Base-by-base conservation (phyloP, 2,888 invertebrate genomes). In the Phengaris alcon region DNA sequence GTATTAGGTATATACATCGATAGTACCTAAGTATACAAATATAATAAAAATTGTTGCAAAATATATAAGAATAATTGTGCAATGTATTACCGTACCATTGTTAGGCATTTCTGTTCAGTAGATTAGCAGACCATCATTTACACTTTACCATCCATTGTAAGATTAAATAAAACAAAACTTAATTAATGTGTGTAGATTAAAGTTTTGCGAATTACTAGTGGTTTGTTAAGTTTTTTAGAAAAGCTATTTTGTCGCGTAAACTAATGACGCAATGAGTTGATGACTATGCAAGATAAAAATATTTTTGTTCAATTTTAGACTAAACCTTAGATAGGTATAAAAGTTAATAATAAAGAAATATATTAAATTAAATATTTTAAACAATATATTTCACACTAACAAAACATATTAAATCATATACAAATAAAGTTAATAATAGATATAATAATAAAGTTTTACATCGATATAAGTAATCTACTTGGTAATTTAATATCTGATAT, bases 401-500 rank as follows among this genome's bases (percentile, higher is more conserved):
- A 22, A 22, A 22, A 22, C 22, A 22, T 1, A 22, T 22, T 22
- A 22, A 22, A 22, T 22, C 22, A 22, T 22, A 22, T 1, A 22
- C 22, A 22, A 22, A 22, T 22, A 22, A 22, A 22, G 22, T 35
- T 64, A 64, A 35, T 64, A 64, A 35, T 64, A 35, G 35, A 35
- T 35, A 35, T 35, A 35, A 35, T 3, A 35, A 44, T 35, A 44
- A 44, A 13, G 35, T 64, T 59, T 59, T 59, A 10, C 57, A 64
- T 64, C 6, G 0, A 44, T 64, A 44, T 44, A 64, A 22, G 59
- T 35, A 35, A 22, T 59, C 59, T 10, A 64, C 64, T 13, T 64
- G 12, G 64, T 64, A 64, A 64, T 35, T 44, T 44, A 64, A 64
- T 64, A 64, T 64, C 12, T 35, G 35, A 35, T 64, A 64, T 64